These are phyloP conservation scores for Diplodus puntazzo DNA, from an alignment of 2,797 vertebrate species.

Conservation along the genomic window DNA sequence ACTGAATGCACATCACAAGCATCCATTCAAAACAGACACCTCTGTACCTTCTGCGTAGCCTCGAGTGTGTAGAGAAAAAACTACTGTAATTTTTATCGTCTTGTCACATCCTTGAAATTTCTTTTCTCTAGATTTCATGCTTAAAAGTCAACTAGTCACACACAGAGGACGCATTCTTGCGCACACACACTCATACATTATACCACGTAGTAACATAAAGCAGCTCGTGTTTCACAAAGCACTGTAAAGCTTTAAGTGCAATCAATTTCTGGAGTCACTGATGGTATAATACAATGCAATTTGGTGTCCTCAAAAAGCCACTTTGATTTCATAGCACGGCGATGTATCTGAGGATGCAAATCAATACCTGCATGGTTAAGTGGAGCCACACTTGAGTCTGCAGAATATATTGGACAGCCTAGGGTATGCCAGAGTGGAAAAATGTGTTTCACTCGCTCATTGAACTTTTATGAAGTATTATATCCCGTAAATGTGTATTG, in stretches of 20 bases:
- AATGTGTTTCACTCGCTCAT: constrained; percentile 5
- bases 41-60: too few relatives aligned
- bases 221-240: not conserved
- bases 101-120: constrained; percentile 4
- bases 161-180: not conserved
- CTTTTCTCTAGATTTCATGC: not conserved
- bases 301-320: constrained; percentile 28
- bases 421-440: constrained; percentile 1
- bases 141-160: not conserved
- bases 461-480: constrained; percentile 29
- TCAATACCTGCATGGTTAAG: constrained; percentile 44
- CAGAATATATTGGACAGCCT: constrained; percentile 28
- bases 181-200: not conserved
- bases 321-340: constrained; percentile 30
- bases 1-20: constrained; percentile 41
- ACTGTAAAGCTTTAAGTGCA: not conserved
- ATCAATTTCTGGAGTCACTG: constrained; percentile 22
- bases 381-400: constrained; percentile 25
- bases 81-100: not conserved
- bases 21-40: constrained; percentile 33
- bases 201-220: not conserved
- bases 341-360: constrained; percentile 19
- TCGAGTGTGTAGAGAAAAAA: not conserved
- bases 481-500: not conserved
- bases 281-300: constrained; percentile 13